These are phyloP conservation scores for Melanotaenia nigrans DNA, from an alignment of 2,797 vertebrate species.

Conservation along the genomic window DNA sequence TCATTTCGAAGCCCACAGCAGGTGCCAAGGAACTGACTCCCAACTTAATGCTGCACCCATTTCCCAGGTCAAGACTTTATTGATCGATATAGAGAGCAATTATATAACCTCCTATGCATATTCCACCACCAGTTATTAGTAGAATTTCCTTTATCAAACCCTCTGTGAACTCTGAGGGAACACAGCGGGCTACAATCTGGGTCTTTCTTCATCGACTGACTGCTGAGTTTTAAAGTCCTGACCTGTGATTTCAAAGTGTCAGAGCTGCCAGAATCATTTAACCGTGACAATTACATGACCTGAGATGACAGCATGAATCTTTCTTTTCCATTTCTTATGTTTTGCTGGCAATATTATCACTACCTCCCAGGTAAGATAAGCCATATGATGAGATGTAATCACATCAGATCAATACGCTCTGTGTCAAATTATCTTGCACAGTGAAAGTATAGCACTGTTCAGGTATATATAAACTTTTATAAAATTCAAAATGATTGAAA, in stretches of 20 bases:
- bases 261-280: slow-evolving; percentile 53
- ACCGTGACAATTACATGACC: slow-evolving; percentile 44
- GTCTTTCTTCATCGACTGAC: slow-evolving; percentile 24
- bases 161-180: slow-evolving; percentile 61
- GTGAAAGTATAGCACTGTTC: neutral
- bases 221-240: slow-evolving; percentile 49
- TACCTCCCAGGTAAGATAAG: slow-evolving; percentile 9
- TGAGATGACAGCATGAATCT: slow-evolving; percentile 44
- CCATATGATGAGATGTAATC: slow-evolving; percentile 35
- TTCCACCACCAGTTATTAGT: slow-evolving; percentile 61
- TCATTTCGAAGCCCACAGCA: slow-evolving; percentile 64
- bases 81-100: slow-evolving; percentile 74
- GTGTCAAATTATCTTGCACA: slow-evolving; percentile 25
- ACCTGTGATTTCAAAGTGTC: slow-evolving; percentile 61
- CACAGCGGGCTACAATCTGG: slow-evolving; percentile 14
- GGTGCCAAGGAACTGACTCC: slow-evolving; percentile 50
- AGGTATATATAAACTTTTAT: too few species aligned
- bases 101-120: slow-evolving; percentile 69
- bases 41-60: slow-evolving; percentile 60
- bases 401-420: slow-evolving; percentile 47
- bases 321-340: slow-evolving; percentile 20
- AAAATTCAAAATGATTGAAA: too few species aligned
- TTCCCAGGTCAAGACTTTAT: slow-evolving; percentile 73
- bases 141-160: slow-evolving; percentile 68
- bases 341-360: slow-evolving; percentile 2